Base-by-base conservation (phyloP, 1,140 invertebrate species). In the Orussus abietinus region DNA sequence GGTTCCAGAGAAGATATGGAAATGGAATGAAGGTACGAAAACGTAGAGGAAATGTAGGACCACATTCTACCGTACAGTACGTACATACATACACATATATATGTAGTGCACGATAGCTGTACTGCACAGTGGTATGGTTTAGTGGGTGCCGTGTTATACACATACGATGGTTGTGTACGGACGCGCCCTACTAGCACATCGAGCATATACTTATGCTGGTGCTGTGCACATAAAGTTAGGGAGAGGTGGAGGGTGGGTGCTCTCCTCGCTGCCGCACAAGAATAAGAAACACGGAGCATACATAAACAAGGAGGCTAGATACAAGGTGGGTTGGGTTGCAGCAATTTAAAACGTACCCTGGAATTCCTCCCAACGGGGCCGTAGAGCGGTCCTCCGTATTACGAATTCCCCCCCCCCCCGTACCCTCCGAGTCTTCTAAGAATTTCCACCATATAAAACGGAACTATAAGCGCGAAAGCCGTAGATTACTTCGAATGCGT, bases 271-370 rank as follows among this genome's bases (percentile, higher is more conserved):
- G 59, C 57, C 64, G 62, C 65, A 69, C 71, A 72, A 72, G 71
- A 74, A 74, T 74, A 74, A 72, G 71, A 72, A 72, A 74, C 67
- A 66, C 64, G 60, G 45, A 60, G 60, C 71, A 74, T 74, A 69
- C 69, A 74, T 74, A 74, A 74, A 72, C 71, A 74, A 74, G 66
- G 56, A 72, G 69, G 65, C 65, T 65, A 67, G 34, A 19, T 12
- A 36, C 13, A n/a, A 19, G 18, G 13, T 5, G 34, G 14, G 3
- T 15, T 9, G 67, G 71, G 67, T 72, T 74, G 71, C 68, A 69
- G 71, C 71, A 74, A 74, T 74, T 74, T 74, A 74, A 74, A 74
- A 74, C 71, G 69, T 74, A 74, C 62, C 69, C 71, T 65, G 69
- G 71, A 74, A 74, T 74, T 72, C 68, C 67, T 74, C 71, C 71